Conservation (phyloP, 2,113 vertebrate genomes). For the Macquaria australasica region DNA sequence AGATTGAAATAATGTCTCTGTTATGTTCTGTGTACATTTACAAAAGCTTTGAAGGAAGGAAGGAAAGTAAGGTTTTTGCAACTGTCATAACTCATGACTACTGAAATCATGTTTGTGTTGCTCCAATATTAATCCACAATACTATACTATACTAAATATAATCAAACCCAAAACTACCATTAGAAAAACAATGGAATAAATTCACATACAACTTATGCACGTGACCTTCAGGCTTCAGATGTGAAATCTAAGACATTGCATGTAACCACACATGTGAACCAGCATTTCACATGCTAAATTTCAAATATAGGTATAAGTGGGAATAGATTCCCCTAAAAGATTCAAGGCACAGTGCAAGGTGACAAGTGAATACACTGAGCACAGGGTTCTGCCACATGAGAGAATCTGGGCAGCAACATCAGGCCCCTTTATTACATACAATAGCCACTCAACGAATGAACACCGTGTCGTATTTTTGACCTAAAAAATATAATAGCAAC, state of each 20-base stretch:
- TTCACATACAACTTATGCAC: not conserved
- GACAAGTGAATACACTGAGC: not conserved
- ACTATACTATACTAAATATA: not conserved
- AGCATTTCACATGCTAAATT: not conserved
- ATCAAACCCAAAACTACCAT: not conserved
- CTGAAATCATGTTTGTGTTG: not conserved
- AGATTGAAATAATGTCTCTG: not conserved
- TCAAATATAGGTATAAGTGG: not conserved
- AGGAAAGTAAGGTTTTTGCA: not conserved
- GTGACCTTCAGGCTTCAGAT: not conserved
- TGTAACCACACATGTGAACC: not conserved
- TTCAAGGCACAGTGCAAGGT: not conserved
- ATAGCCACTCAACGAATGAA: not conserved
- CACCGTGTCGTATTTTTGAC: not conserved
- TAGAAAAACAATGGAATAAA: not conserved
- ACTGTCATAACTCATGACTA: not conserved
- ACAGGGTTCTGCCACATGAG: not conserved
- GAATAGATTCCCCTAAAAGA: not conserved
- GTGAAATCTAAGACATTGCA: not conserved
- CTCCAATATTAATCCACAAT: not conserved
- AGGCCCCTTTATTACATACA: not conserved
- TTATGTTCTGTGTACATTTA: not conserved
- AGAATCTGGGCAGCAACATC: not conserved
- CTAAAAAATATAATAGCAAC: no score
- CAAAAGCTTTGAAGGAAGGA: not conserved